phyloP scores from a whole-genome alignment of 2,113 vertebrate species.

The Indicator indicator region DNA sequence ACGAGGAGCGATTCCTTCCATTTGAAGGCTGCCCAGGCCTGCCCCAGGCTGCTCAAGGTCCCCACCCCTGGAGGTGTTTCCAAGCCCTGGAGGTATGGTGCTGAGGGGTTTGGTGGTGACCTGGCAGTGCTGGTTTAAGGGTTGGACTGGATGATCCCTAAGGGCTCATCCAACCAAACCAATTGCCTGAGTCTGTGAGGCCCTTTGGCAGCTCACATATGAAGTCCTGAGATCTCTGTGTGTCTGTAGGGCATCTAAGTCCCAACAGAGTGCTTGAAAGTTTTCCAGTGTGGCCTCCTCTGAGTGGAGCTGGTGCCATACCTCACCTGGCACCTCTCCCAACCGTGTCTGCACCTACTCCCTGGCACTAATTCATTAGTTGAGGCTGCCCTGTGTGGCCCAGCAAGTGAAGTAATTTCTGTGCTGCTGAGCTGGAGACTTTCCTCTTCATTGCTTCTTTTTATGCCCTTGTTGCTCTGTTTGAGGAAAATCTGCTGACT shows the following conservation, averaged over 20 bases:
- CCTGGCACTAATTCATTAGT: conserved; percentile 8
- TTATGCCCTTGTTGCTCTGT: conserved; percentile 64
- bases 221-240: accelerated
- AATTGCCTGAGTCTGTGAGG: accelerated
- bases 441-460: conserved; percentile 64
- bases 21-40: neutral
- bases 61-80: neutral
- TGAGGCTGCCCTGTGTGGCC: conserved; percentile 21
- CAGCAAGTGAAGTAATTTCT: conserved; percentile 53
- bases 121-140: neutral
- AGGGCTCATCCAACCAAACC: neutral
- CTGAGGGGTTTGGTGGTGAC: neutral
- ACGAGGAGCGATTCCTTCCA: neutral
- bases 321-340: neutral
- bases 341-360: neutral
- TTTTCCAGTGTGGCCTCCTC: neutral
- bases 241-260: accelerated
- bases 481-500: conserved; percentile 76
- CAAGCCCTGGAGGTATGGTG: neutral
- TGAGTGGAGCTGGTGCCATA: neutral
- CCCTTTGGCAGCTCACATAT: accelerated
- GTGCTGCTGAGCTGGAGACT: conserved; percentile 74
- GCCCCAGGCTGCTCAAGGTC: neutral
- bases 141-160: neutral
- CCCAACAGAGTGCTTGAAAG: accelerated